A percentile compares a stretch with the other conserved stretches of the same genome.
These are phyloP conservation scores for Amniataba percoides DNA, from an alignment of 2,797 vertebrate species.

Conservation along the genomic window DNA sequence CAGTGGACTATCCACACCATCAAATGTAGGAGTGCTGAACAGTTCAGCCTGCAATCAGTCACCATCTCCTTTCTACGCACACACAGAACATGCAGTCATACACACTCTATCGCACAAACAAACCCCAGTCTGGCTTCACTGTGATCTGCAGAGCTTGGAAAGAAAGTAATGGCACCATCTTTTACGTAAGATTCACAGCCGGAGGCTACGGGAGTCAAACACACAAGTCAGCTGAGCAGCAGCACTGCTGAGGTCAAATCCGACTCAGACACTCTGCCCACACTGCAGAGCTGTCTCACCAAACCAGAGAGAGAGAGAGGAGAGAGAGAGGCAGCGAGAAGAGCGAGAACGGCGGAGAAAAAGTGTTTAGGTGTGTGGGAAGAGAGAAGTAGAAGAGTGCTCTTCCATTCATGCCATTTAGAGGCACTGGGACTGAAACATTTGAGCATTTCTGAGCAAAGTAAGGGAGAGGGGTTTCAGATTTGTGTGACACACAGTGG, in stretches of 20 bases:
- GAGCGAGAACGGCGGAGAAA: not conserved
- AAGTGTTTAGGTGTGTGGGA: slow-evolving; percentile 61
- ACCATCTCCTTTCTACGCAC: not conserved
- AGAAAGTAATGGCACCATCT: slow-evolving; percentile 40
- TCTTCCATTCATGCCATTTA: slow-evolving; percentile 62
- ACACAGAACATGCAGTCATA: slow-evolving; percentile 10
- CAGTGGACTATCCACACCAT: slow-evolving; percentile 16
- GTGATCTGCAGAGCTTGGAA: slow-evolving; percentile 26
- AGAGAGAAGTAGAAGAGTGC: slow-evolving; percentile 34
- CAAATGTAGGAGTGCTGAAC: not conserved
- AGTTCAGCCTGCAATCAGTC: slow-evolving; percentile 13
- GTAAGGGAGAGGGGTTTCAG: not conserved
- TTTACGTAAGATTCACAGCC: slow-evolving; percentile 59
- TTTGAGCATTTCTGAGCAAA: slow-evolving; percentile 16
- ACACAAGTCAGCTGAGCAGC: slow-evolving; percentile 69
- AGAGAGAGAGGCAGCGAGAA: slow-evolving; percentile 22
- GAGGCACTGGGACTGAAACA: slow-evolving; percentile 13
- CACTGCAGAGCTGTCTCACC: slow-evolving; percentile 74
- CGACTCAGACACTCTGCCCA: slow-evolving; percentile 77
- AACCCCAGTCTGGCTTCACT: slow-evolving; percentile 13
- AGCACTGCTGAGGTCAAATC: slow-evolving; percentile 76
- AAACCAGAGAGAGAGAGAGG: slow-evolving; percentile 40
- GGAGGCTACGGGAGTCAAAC: slow-evolving; percentile 59
- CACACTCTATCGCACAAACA: slow-evolving; percentile 18
- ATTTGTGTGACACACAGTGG: not conserved